phyloP scores from a whole-genome alignment of 2,797 vertebrate genomes.

The Myiothlypis coronata region DNA sequence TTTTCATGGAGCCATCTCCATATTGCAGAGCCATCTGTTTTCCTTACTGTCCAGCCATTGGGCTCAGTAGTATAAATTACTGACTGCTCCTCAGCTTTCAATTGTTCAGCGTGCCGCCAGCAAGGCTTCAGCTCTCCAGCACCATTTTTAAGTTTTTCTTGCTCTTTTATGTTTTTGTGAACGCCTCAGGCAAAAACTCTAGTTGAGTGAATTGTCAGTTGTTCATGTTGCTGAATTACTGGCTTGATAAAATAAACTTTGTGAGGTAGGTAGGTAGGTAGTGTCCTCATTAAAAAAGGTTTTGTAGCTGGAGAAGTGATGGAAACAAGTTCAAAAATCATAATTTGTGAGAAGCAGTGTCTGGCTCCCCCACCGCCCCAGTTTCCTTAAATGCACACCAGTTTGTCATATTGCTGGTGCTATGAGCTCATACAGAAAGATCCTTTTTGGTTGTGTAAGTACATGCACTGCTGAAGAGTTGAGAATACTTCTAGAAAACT shows the following conservation, averaged over 20 bases:
- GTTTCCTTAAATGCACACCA: constrained; percentile 18
- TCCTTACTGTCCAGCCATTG: constrained; percentile 37
- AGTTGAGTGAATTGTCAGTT: neutral
- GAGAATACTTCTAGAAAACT: neutral
- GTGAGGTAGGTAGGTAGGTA: neutral
- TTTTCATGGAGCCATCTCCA: constrained; percentile 40
- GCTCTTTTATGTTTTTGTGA: neutral
- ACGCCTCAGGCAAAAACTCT: neutral
- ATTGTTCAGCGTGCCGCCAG: constrained; percentile 27
- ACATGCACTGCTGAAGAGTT: neutral
- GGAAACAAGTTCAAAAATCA: neutral
- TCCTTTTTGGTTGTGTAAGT: neutral
- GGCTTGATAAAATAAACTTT: neutral
- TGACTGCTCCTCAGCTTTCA: neutral
- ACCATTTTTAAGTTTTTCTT: neutral
- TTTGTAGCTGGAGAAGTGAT: neutral
- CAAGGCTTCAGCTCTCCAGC: constrained; percentile 14
- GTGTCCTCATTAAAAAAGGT: neutral
- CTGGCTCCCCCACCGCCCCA: neutral
- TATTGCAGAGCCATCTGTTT: constrained; percentile 66
- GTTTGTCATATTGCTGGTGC: neutral
- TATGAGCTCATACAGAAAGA: neutral
- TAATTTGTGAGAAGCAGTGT: neutral
- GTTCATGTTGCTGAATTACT: neutral
- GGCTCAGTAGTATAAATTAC: constrained; percentile 34